Conservation (phyloP, 2,888 invertebrate genomes). For the Dyspetes luteomarginatus region DNA sequence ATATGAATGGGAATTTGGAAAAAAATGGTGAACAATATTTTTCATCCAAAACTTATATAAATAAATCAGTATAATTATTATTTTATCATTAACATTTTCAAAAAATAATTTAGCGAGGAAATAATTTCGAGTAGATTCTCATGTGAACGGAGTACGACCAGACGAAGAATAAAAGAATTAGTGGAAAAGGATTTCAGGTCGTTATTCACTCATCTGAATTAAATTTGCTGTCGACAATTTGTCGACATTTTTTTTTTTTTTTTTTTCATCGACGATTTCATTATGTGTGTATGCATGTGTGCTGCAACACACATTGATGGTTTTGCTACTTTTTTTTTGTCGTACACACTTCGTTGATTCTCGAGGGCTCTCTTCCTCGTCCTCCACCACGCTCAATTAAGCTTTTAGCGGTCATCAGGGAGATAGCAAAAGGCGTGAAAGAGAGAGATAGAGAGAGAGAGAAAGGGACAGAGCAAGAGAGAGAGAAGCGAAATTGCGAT, state of each 20-base stretch:
- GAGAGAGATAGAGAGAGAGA: slow-evolving; percentile 17
- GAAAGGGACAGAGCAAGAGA: slow-evolving; percentile 3
- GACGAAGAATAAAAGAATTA: too few relatives aligned
- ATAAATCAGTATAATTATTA: too few relatives aligned
- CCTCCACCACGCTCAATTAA: slow-evolving; percentile 66
- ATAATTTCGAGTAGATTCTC: too few relatives aligned
- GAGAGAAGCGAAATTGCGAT: slow-evolving; percentile 19
- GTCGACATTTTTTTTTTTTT: background rate
- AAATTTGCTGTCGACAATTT: background rate
- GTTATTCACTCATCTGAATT: background rate
- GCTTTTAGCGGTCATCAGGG: slow-evolving; percentile 68
- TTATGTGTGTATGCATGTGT: too few relatives aligned
- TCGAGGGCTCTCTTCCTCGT: background rate
- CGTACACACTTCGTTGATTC: background rate
- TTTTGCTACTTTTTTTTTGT: background rate
- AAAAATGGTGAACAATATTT: too few relatives aligned
- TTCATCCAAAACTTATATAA: too few relatives aligned
- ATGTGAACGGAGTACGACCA: too few relatives aligned
- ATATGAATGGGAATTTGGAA: too few relatives aligned
- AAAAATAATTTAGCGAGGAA: too few relatives aligned
- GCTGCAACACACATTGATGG: background rate
- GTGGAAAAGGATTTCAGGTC: background rate
- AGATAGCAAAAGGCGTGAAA: slow-evolving; percentile 2
- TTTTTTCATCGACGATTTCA: too few relatives aligned
- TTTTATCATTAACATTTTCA: too few relatives aligned